phyloP scores from a whole-genome alignment of 1,140 invertebrate genomes.

The Nephila pilipes region DNA sequence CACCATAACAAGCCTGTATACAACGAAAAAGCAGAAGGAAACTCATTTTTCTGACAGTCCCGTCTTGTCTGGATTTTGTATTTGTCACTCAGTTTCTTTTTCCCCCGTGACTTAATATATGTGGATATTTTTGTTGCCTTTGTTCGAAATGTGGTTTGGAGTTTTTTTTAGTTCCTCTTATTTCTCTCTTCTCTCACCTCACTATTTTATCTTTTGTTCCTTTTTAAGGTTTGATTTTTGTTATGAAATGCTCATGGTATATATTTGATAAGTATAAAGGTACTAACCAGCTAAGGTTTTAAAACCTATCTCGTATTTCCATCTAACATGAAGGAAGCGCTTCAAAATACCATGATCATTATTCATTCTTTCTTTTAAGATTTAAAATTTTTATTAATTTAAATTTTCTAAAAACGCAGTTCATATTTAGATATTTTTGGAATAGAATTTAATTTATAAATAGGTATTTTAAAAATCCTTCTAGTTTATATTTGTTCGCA shows the following conservation, averaged over 20 bases:
- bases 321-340: too few relatives aligned
- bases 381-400: too few relatives aligned
- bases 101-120: neutral
- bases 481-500: too few relatives aligned
- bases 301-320: too few relatives aligned
- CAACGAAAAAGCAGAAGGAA: neutral
- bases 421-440: too few relatives aligned
- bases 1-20: conserved; percentile 34
- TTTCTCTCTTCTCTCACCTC: neutral
- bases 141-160: conserved; percentile 25
- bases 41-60: conserved; percentile 15
- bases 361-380: too few relatives aligned
- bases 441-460: too few relatives aligned
- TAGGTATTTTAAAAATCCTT: too few relatives aligned
- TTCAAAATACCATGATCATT: too few relatives aligned
- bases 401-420: too few relatives aligned
- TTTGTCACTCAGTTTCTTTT: conserved; percentile 14
- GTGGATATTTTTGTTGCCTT: neutral
- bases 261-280: neutral
- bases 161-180: neutral
- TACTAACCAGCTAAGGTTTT: too few relatives aligned
- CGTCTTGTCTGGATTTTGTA: neutral
- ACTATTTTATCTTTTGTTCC: neutral
- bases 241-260: neutral
- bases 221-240: neutral